phyloP scores from a whole-genome alignment of 2,888 invertebrate species.

The Odontothrips loti region DNA sequence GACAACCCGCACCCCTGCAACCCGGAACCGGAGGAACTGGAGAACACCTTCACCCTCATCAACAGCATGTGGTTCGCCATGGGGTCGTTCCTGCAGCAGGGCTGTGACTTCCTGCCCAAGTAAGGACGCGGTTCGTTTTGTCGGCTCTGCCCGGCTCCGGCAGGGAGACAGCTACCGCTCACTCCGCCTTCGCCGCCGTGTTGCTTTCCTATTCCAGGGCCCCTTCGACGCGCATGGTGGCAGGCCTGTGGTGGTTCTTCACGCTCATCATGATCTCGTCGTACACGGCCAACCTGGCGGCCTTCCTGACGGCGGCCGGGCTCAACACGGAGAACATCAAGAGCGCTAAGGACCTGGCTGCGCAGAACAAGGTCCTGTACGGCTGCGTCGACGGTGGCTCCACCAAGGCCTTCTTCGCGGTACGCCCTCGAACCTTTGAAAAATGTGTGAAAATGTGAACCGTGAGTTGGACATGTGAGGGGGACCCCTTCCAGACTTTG shows the following conservation, averaged over 20 bases:
- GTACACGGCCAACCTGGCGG: constrained; percentile 92
- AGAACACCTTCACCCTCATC: constrained; percentile 86
- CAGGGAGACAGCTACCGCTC: no score
- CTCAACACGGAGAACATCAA: constrained; percentile 80
- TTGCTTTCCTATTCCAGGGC: no score
- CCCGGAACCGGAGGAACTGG: constrained; percentile 75
- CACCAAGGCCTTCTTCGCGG: constrained; percentile 85
- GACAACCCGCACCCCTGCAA: constrained; percentile 84
- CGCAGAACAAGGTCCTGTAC: constrained; percentile 93
- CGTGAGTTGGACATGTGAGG: no score
- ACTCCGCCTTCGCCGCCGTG: no score
- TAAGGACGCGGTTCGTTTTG: no score
- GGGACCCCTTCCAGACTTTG: no score
- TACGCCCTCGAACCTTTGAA: no score
- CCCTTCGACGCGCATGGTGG: constrained; percentile 80
- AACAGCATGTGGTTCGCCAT: constrained; percentile 98
- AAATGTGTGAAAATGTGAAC: no score
- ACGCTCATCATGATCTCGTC: constrained; percentile 87
- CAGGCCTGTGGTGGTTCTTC: constrained; percentile 92
- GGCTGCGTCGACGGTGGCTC: constrained; percentile 85
- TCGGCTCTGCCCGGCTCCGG: no score
- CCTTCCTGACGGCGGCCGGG: constrained; percentile 84
- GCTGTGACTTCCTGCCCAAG: constrained; percentile 93
- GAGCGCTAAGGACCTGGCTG: constrained; percentile 85
- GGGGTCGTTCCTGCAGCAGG: constrained; percentile 92